A percentile compares a stretch with the other conserved stretches of the same genome.
Conservation (phyloP, 2,888 invertebrate genomes). For the Zelleria hepariella region DNA sequence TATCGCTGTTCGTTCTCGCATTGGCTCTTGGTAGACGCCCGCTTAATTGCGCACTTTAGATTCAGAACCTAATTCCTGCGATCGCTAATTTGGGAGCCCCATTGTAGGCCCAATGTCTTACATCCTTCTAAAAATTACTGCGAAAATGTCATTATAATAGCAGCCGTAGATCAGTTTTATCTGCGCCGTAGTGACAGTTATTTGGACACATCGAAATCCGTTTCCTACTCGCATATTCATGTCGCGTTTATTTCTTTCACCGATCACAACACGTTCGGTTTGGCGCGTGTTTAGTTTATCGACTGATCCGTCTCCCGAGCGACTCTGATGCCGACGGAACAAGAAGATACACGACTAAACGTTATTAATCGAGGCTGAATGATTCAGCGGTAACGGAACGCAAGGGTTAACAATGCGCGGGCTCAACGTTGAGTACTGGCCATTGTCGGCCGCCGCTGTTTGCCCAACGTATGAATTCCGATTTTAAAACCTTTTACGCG, state of each 20-base stretch:
- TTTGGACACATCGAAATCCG: conserved; percentile 36
- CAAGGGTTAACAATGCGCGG: conserved; percentile 45
- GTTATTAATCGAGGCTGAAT: conserved; percentile 61
- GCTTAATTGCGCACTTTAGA: conserved; percentile 66
- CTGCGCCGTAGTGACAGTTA: conserved; percentile 31
- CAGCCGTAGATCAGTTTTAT: conserved; percentile 37
- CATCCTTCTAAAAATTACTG: conserved; percentile 47
- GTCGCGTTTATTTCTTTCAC: conserved; percentile 37
- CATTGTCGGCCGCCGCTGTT: conserved; percentile 21
- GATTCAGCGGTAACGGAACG: conserved; percentile 41
- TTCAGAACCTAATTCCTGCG: conserved; percentile 62
- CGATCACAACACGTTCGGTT: conserved; percentile 25
- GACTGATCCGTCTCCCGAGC: conserved; percentile 49
- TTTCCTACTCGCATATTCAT: conserved; percentile 36
- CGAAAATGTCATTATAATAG: conserved; percentile 11
- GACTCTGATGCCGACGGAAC: conserved; percentile 51
- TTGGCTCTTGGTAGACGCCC: conserved; percentile 61
- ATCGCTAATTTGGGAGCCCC: conserved; percentile 65
- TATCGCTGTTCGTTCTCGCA: conserved; percentile 66
- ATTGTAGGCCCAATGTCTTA: conserved; percentile 49
- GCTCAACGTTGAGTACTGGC: conserved; percentile 20
- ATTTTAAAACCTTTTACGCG: conserved; percentile 30
- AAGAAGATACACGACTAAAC: conserved; percentile 55
- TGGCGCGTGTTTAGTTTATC: conserved; percentile 34
- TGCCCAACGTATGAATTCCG: conserved; percentile 29